Base-by-base conservation (phyloP, 2,888 invertebrate species). In the Odontothrips loti region DNA sequence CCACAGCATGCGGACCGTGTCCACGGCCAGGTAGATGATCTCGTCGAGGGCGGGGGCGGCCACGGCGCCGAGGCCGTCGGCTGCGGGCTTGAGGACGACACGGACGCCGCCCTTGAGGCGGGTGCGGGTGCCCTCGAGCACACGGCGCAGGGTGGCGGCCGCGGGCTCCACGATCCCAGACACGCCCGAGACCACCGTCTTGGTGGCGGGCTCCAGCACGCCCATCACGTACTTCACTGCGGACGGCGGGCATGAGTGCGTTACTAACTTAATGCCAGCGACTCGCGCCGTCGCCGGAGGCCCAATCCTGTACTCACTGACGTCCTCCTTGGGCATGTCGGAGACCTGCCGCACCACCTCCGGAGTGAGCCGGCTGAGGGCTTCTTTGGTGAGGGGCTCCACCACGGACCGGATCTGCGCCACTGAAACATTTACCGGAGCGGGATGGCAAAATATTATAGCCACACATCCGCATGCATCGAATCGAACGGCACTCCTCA, bases 151-250 rank as follows among this genome's bases (percentile, higher is more conserved):
- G 23, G 68, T 23, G 11, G 68, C 68, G 9, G 68, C 27, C 23
- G 68, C 68, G 23, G 68, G 68, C 68, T 75, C 68, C 68, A 75
- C 68, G 68, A 75, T 75, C 23, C 68, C 68, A 11, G 68, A 75
- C 23, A 75, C 68, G 68, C 68, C 68, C 27, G 68, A 75, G 68
- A 75, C 68, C 68, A 75, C 68, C 68, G 68, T 75, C 68, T 75
- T 75, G 68, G 68, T 75, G 68, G 68, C 68, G 23, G 68, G 68
- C 68, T 75, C 68, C 23, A 75, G 68, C 8, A 75, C 68, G 27
- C 68, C 68, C 68, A 75, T 75, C 68, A 75, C 68, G 68, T 75
- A 75, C 68, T 75, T 75, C 68, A 75, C 68, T 75, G 68, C 23
- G 68, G 20, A 17, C 58, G 58, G 17, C 51, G 51, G 9, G 51